These are phyloP conservation scores for Diglossa brunneiventris DNA, from an alignment of 2,113 vertebrate genomes.

Conservation along the genomic window DNA sequence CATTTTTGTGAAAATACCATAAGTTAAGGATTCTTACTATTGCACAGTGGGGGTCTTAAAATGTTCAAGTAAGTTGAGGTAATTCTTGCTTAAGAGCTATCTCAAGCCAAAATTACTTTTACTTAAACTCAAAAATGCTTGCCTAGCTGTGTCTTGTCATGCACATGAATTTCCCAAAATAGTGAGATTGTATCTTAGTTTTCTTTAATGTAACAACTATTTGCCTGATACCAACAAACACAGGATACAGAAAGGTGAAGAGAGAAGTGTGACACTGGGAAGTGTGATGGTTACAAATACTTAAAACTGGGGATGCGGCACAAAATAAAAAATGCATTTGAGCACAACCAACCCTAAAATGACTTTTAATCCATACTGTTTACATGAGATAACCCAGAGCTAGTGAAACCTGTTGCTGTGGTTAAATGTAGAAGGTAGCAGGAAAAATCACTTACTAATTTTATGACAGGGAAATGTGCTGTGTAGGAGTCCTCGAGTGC, in stretches of 20 bases:
- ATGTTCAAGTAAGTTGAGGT: background rate
- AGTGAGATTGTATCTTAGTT: background rate
- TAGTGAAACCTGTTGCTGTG: background rate
- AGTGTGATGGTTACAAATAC: background rate
- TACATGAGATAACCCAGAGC: background rate
- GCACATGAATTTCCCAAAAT: background rate
- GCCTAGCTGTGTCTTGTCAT: background rate
- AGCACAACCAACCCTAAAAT: background rate
- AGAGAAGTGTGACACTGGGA: background rate
- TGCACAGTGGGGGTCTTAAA: background rate
- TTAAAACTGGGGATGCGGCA: background rate
- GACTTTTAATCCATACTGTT: background rate
- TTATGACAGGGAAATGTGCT: background rate
- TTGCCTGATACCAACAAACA: background rate
- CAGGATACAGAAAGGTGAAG: background rate
- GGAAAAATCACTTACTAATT: background rate
- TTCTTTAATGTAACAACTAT: background rate
- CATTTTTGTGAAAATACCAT: background rate
- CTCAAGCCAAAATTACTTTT: background rate
- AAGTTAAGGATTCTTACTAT: background rate
- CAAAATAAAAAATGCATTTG: background rate
- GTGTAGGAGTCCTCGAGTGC: background rate
- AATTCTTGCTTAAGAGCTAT: background rate
- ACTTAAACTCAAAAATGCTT: background rate
- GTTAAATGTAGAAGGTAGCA: background rate